Base-by-base conservation (phyloP, 2,113 vertebrate species). In the Entelurus aequoreus region DNA sequence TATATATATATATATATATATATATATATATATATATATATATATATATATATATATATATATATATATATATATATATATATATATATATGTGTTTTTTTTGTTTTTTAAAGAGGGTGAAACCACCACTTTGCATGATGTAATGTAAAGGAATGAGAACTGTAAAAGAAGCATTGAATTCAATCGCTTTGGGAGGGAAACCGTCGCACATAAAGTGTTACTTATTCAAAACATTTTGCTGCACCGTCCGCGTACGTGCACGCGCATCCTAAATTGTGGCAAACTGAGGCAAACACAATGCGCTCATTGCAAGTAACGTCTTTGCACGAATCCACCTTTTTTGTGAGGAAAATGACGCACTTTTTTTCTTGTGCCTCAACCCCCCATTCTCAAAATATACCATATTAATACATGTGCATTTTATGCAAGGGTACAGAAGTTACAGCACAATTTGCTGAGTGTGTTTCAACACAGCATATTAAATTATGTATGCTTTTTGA, bases 341-440 rank as follows among this genome's bases (percentile, higher is more conserved):
- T 37, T 40, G 82, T 82, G 80, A 71, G 68, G 70, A 72, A 84
- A 85, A 80, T 88, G 81, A 83, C 79, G 84, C 86, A 88, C 80
- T 75, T 80, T 79, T 60, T 0, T 73, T 65, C 64, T 14, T 68
- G 74, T 69, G 60, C 63, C 72, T 5, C 6, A n/a, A n/a, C 15
- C 6, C 7, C 5, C 13, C 28, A 28, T 28, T 28, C 28, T 28
- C 28, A 28, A 1, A 28, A 28, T 28, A 28, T 28, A 28, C 28
- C 28, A 28, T 37, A 9, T 15, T 7, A 14, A 4, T 38, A 4
- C 2, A 8, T 38, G 14, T 42, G n/a, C 42, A 10, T 57, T 57
- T 8, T 4, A 15, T 51, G 10, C 8, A 14, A 38, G 11, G 48
- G 21, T 59, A 68, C 62, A 73, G 68, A 85, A 79, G 74, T 84